Evolutionary conservation across 1,140 invertebrate species (phyloP).

Genomic region (Caerostris darwini): DNA sequence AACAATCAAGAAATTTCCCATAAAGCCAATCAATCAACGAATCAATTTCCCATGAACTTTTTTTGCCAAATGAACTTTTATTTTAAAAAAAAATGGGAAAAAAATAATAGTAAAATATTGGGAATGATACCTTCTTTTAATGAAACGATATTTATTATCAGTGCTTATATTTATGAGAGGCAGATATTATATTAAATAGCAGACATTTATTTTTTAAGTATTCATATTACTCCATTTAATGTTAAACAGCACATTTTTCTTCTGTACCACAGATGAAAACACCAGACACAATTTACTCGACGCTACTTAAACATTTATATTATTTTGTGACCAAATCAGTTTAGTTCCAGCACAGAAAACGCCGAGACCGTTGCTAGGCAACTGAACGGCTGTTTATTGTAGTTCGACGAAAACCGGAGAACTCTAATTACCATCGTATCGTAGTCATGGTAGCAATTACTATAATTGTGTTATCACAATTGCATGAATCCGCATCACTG

Average conservation of each 20-base stretch:
- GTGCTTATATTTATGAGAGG: too few relatives aligned
- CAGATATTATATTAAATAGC: not conserved
- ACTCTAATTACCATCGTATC: slow-evolving; percentile 17
- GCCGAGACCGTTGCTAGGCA: not conserved
- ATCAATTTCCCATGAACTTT: too few relatives aligned
- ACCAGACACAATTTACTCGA: not conserved
- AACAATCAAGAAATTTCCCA: too few relatives aligned
- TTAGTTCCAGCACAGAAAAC: not conserved
- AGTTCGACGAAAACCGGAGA: not conserved
- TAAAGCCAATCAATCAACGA: too few relatives aligned
- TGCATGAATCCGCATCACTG: slow-evolving; percentile 32
- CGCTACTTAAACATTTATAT: not conserved
- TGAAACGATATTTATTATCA: too few relatives aligned
- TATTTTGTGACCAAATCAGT: not conserved
- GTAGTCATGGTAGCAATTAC: slow-evolving; percentile 50
- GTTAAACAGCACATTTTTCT: not conserved
- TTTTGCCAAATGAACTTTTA: too few relatives aligned
- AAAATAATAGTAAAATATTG: too few relatives aligned
- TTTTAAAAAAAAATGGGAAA: too few relatives aligned
- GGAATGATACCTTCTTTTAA: too few relatives aligned
- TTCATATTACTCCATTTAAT: not conserved
- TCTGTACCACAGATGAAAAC: not conserved
- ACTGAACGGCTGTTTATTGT: slow-evolving; percentile 32
- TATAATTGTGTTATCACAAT: slow-evolving; percentile 48
- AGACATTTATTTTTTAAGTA: not conserved